phyloP scores from a whole-genome alignment of 2,888 invertebrate species.

The Drosophila pseudotakahashii region DNA sequence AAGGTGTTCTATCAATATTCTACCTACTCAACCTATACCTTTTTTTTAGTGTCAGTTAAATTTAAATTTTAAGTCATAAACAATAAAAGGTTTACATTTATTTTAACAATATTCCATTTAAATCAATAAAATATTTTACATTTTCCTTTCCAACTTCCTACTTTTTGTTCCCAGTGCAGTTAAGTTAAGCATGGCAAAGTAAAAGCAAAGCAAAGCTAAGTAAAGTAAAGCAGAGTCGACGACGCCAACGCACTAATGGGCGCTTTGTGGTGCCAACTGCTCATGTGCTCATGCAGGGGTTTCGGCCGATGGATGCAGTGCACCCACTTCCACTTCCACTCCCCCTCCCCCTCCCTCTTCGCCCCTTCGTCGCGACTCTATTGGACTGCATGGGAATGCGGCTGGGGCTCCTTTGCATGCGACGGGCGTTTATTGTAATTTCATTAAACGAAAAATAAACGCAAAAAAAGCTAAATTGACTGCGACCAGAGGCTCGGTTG shows the following conservation, averaged over 20 bases:
- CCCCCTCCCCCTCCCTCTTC: not conserved
- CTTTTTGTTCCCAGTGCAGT: slow-evolving; percentile 8
- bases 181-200: slow-evolving; percentile 28
- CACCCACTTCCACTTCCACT: slow-evolving; percentile 14
- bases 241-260: slow-evolving; percentile 75
- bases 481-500: slow-evolving; percentile 41
- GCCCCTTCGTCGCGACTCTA: no score
- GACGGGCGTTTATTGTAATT: slow-evolving; percentile 77
- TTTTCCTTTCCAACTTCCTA: no score
- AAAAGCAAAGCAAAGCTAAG: slow-evolving; percentile 19
- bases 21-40: no score
- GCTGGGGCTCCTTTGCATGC: slow-evolving; percentile 14
- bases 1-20: no score
- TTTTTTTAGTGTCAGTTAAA: no score
- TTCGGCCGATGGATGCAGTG: slow-evolving; percentile 24
- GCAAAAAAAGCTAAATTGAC: slow-evolving; percentile 54
- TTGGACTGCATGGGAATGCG: not conserved
- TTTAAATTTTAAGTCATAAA: no score
- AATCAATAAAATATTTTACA: no score
- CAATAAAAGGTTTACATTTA: no score
- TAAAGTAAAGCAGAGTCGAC: slow-evolving; percentile 25
- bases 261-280: slow-evolving; percentile 64
- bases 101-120: no score
- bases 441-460: slow-evolving; percentile 77
- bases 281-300: slow-evolving; percentile 40